Evolutionary conservation across 2,797 vertebrate genomes (phyloP).

Genomic region (Gila robusta): DNA sequence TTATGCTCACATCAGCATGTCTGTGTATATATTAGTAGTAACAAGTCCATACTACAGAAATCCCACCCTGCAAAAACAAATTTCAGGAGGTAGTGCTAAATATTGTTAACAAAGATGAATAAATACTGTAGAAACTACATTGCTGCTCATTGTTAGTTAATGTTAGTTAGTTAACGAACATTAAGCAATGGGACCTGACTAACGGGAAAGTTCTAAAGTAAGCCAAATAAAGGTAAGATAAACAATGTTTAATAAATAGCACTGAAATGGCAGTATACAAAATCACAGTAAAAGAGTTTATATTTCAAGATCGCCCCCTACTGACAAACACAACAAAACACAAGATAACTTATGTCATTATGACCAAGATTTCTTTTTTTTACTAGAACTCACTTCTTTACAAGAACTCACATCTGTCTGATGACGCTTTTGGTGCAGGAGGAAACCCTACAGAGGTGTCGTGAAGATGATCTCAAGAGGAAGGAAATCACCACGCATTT

Average conservation of each 20-base stretch:
- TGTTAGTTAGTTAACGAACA: not conserved
- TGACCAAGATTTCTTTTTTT: too few species aligned
- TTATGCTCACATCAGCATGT: too few species aligned
- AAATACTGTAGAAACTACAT: not conserved
- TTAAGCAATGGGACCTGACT: not conserved
- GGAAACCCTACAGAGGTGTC: conserved; percentile 92
- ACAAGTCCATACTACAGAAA: too few species aligned
- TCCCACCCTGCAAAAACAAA: too few species aligned
- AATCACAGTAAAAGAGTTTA: not conserved
- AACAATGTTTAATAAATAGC: too few species aligned
- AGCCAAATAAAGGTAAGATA: too few species aligned
- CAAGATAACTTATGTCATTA: not conserved
- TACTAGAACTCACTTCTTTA: not conserved
- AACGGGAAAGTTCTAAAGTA: not conserved
- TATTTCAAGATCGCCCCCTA: not conserved
- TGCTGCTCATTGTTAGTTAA: not conserved
- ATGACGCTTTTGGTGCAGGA: conserved; percentile 78
- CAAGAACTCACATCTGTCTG: not conserved
- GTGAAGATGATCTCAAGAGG: conserved; percentile 97
- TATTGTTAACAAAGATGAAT: too few species aligned
- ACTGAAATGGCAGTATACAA: not conserved
- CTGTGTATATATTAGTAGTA: too few species aligned
- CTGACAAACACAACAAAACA: not conserved
- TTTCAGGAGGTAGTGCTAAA: too few species aligned
- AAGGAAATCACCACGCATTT: conserved; percentile 99